Evolutionary conservation across 1,140 invertebrate genomes (phyloP).

Genomic region (Bombus cullumanus): DNA sequence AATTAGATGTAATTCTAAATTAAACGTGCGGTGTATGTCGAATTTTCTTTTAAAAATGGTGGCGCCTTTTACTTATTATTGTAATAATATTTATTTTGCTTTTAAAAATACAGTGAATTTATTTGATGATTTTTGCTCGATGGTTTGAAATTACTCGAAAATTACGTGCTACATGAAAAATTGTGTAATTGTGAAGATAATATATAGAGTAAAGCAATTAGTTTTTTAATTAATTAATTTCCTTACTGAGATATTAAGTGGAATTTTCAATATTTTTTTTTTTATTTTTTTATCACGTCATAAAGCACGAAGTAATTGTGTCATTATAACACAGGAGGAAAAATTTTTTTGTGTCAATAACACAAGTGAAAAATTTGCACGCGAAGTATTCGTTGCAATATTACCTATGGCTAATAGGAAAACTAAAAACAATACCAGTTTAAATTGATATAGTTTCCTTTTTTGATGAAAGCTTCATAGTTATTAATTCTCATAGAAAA

Average conservation of each 20-base stretch:
- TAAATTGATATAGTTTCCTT: too few relatives aligned
- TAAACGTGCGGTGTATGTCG: background rate
- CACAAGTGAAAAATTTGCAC: background rate
- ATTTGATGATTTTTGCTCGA: background rate
- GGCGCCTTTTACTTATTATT: background rate
- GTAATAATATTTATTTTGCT: too few relatives aligned
- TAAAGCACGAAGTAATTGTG: background rate
- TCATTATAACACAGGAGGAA: background rate
- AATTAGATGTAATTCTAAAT: background rate
- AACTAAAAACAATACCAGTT: background rate
- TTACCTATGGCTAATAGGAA: background rate
- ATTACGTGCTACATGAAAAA: background rate
- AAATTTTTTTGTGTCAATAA: background rate
- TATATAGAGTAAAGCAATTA: background rate
- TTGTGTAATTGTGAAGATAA: background rate
- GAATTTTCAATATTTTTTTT: background rate
- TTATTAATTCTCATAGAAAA: background rate
- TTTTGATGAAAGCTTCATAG: background rate
- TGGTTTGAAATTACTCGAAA: background rate
- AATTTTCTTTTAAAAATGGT: background rate
- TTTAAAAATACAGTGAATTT: too few relatives aligned
- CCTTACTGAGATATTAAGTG: background rate
- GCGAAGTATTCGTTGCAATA: too few relatives aligned
- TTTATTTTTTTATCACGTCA: too few relatives aligned
- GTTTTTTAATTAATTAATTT: background rate